A percentile compares a stretch with the other conserved stretches of the same genome.
Conservation (phyloP, 2,113 vertebrate species). For the Coptodon bakossiorum region DNA sequence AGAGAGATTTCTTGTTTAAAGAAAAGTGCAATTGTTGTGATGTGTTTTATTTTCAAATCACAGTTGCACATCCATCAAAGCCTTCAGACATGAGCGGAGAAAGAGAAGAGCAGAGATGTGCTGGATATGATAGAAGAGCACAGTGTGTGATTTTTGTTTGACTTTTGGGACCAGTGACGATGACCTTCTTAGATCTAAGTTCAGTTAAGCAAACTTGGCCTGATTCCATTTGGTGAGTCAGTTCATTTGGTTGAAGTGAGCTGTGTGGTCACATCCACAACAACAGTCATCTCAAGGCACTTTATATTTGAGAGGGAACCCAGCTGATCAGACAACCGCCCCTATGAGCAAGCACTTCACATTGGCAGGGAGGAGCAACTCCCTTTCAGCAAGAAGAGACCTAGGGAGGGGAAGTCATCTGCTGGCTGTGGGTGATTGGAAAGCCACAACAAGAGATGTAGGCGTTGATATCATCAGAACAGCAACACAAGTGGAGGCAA, state of each 20-base stretch:
- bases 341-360: neutral
- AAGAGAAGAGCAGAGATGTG: neutral
- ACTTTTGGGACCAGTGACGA: neutral
- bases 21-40: neutral
- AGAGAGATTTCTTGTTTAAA: neutral
- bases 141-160: neutral
- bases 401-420: neutral
- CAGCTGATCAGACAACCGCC: neutral
- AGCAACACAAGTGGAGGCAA: neutral
- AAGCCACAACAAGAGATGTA: neutral
- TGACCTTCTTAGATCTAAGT: neutral
- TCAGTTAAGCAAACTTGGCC: neutral
- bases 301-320: neutral
- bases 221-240: neutral
- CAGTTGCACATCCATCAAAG: neutral
- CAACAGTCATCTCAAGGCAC: neutral
- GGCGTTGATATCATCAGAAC: neutral
- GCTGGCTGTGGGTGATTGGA: neutral
- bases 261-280: neutral
- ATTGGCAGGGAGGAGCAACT: neutral
- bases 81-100: neutral
- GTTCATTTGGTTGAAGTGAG: neutral
- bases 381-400: neutral
- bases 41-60: neutral
- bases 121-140: neutral